These are phyloP conservation scores for Tenebrio molitor DNA, from an alignment of 1,140 invertebrate species.

Conservation along the genomic window DNA sequence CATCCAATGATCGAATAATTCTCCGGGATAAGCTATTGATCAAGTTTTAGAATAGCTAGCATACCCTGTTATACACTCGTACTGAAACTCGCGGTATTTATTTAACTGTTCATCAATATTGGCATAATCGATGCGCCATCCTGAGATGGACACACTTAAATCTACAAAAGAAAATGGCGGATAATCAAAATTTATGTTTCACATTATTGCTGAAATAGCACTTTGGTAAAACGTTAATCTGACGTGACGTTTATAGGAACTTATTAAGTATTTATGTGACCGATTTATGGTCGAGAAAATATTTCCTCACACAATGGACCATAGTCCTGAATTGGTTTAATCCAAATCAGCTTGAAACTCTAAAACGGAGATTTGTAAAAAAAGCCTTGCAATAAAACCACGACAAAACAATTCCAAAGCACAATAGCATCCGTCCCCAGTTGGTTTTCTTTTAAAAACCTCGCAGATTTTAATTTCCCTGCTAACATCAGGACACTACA, in stretches of 20 bases:
- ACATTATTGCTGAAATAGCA: conserved; percentile 17
- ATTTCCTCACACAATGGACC: neutral
- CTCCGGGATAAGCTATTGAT: conserved; percentile 17
- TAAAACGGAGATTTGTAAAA: conserved; percentile 15
- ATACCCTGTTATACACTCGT: neutral
- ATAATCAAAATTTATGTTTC: conserved; percentile 34
- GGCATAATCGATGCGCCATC: neutral
- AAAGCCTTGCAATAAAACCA: conserved; percentile 8
- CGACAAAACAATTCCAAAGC: conserved; percentile 1
- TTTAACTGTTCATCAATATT: conserved; percentile 16
- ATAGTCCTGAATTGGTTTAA: conserved; percentile 4
- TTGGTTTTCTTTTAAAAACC: neutral
- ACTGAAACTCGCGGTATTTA: conserved; percentile 5
- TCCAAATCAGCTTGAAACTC: neutral
- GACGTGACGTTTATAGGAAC: conserved; percentile 9
- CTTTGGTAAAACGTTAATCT: conserved; percentile 23
- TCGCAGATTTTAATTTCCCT: conserved; percentile 9
- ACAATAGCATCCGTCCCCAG: conserved; percentile 4
- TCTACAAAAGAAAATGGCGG: conserved; percentile 24
- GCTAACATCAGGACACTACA: neutral
- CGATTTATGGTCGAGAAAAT: conserved; percentile 21
- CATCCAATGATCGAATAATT: conserved; percentile 7
- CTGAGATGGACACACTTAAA: conserved; percentile 13
- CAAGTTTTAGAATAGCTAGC: conserved; percentile 16
- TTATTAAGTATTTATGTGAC: conserved; percentile 16